These are phyloP conservation scores for Oryctes rhinoceros DNA, from an alignment of 1,140 invertebrate species.

Conservation along the genomic window DNA sequence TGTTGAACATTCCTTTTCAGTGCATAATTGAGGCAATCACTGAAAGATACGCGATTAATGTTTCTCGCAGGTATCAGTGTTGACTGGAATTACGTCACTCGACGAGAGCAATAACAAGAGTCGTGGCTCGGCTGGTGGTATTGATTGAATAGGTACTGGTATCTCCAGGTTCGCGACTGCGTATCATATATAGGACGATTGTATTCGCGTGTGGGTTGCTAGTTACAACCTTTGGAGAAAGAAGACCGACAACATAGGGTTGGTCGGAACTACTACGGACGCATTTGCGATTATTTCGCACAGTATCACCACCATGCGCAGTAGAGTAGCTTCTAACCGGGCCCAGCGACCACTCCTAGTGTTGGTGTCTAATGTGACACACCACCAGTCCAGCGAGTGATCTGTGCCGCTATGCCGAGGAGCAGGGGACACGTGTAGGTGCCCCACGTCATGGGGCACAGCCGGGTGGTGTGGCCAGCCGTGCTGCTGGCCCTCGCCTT, in stretches of 20 bases:
- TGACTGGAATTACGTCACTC: conserved; percentile 55
- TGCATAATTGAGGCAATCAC: conserved; percentile 44
- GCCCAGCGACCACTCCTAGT: conserved; percentile 59
- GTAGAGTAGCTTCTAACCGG: conserved; percentile 52
- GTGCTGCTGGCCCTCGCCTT: conserved; percentile 58
- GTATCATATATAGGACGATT: conserved; percentile 43
- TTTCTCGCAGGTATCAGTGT: conserved; percentile 49
- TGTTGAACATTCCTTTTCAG: conserved; percentile 41
- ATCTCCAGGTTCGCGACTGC: conserved; percentile 56
- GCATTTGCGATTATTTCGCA: conserved; percentile 56
- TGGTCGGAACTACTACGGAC: conserved; percentile 35
- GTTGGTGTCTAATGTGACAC: conserved; percentile 58
- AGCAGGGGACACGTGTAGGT: conserved; percentile 58
- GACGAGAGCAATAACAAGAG: conserved; percentile 50
- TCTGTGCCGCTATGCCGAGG: conserved; percentile 55
- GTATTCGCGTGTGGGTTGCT: conserved; percentile 33
- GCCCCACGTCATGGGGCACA: conserved; percentile 57
- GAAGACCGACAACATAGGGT: conserved; percentile 42
- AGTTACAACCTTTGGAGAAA: conserved; percentile 45
- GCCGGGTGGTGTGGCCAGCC: conserved; percentile 58
- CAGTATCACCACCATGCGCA: conserved; percentile 58
- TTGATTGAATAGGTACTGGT: conserved; percentile 56
- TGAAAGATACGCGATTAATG: conserved; percentile 42
- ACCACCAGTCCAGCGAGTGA: conserved; percentile 53
- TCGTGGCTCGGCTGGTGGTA: conserved; percentile 49